Evolutionary conservation across 2,113 vertebrate species (phyloP), one percentile per base, ranked within the genome.

Genomic region (Himantopus leucocephalus): DNA sequence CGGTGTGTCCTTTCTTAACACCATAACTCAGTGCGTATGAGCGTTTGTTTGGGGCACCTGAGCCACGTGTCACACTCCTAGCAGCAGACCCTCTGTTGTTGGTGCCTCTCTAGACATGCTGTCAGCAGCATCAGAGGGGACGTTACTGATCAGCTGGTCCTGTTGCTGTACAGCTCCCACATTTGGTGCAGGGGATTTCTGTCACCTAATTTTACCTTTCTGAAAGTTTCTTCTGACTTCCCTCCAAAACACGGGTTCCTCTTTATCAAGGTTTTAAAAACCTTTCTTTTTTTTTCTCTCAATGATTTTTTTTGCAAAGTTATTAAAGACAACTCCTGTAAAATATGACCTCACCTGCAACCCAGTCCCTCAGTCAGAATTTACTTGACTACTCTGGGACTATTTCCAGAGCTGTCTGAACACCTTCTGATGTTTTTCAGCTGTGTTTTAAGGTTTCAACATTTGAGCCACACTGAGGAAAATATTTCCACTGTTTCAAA

Each of bases 11-110:
- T 77, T 78, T 90, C 55, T 41, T 64, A 68, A 26, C 17, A 15
- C 3, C 3, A 7, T 8, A 37, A 32, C 8, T 47, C 24, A 26
- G n/a, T 16, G 52, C 5, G 10, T 14, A 13, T 0, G 12, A 55
- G 26, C 2, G 9, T 30, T 53, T 2, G 10, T 30, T 53, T 70
- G 55, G 45, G 48, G 5, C 15, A 52, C 9, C 8, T 37, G 26
- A 89, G 39, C 11, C 26, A 5, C 5, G 16, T 26, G 52, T 67
- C 17, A 55, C 47, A 21, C 41, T 58, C 12, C 34, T 12, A 52
- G 39, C 18, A 52, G 52, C 52, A 72, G 29, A 21, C 37, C 12
- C 24, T 52, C 14, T 41, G 20, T 2, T 41, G 18, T 30, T 32
- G 43, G 30, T 34, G 6, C 15, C 21, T 34, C 23, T 26, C 30